phyloP scores from a whole-genome alignment of 2,888 invertebrate species.

The Athetis lepigone region DNA sequence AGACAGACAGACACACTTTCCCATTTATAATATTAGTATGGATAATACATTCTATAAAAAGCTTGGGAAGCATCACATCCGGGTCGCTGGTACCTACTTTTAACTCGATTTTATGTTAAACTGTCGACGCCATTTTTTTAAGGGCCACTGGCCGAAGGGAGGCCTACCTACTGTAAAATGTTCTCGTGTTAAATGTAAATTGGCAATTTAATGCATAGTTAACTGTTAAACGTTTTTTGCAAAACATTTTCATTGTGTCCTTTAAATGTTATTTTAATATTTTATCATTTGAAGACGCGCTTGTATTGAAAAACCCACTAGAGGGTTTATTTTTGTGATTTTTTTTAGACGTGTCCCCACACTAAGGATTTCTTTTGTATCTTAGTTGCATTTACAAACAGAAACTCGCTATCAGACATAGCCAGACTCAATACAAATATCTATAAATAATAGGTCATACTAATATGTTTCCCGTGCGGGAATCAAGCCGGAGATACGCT shows the following conservation, averaged over 20 bases:
- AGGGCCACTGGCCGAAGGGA: conserved; percentile 15
- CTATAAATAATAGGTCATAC: too few relatives aligned
- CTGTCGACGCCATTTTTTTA: conserved; percentile 27
- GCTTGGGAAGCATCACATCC: conserved; percentile 56
- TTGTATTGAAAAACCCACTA: too few relatives aligned
- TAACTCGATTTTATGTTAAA: conserved; percentile 39
- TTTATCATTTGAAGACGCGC: not conserved
- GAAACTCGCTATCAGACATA: too few relatives aligned
- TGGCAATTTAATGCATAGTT: conserved; percentile 38
- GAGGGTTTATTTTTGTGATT: too few relatives aligned
- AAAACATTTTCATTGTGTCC: conserved; percentile 18
- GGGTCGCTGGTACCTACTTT: conserved; percentile 28
- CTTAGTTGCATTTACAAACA: too few relatives aligned
- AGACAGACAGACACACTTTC: too few relatives aligned
- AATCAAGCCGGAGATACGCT: too few relatives aligned
- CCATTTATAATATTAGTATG: not conserved
- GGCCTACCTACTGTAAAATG: not conserved
- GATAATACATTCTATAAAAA: conserved; percentile 14
- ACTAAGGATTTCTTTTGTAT: too few relatives aligned
- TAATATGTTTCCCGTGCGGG: too few relatives aligned
- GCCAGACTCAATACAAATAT: too few relatives aligned
- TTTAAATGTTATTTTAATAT: conserved; percentile 15
- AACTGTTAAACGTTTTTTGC: conserved; percentile 11
- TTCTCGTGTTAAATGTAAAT: conserved; percentile 33
- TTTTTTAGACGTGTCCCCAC: too few relatives aligned